These are phyloP conservation scores for Lathamus discolor DNA, from an alignment of 2,113 vertebrate genomes.

Conservation along the genomic window DNA sequence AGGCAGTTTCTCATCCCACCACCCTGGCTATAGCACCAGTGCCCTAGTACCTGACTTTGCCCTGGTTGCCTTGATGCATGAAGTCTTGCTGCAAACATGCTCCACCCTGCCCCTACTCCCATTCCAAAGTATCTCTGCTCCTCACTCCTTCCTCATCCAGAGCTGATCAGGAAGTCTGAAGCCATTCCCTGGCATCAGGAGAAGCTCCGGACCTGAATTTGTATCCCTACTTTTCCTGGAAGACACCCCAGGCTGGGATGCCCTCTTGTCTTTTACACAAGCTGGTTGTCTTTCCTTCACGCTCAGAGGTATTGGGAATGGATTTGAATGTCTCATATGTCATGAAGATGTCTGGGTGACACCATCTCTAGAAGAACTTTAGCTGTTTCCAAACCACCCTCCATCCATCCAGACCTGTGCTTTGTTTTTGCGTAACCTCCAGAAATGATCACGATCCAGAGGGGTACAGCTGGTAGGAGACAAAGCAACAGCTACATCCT, in stretches of 20 bases:
- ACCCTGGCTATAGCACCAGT: not conserved
- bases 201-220: not conserved
- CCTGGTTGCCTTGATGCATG: not conserved
- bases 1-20: not conserved
- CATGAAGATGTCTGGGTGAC: not conserved
- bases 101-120: no score
- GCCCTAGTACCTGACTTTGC: not conserved
- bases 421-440: not conserved
- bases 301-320: not conserved
- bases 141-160: not conserved
- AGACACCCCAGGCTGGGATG: not conserved
- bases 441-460: not conserved
- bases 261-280: not conserved
- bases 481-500: not conserved
- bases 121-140: not conserved
- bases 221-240: not conserved
- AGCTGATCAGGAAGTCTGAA: not conserved
- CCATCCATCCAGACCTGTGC: not conserved
- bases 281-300: not conserved
- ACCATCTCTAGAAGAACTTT: not conserved
- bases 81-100: not conserved
- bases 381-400: not conserved
- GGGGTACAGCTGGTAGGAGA: not conserved
- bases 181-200: not conserved
- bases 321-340: not conserved